Conservation (phyloP, 2,888 invertebrate genomes). For the Spilarctia lutea region DNA sequence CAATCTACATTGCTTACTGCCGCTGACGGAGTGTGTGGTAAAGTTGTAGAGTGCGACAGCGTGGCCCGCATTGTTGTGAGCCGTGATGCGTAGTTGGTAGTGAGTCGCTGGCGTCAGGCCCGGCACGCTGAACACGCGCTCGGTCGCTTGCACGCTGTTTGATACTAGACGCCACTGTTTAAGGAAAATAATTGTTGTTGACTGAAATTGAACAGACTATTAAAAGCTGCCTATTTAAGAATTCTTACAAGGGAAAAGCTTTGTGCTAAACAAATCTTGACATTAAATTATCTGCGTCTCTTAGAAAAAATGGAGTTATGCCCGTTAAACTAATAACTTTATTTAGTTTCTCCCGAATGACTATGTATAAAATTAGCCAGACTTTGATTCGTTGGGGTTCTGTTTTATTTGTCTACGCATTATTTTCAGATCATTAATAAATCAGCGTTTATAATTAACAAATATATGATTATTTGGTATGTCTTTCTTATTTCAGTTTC, state of each 20-base stretch:
- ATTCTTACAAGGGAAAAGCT: no score
- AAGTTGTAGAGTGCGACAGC: slow-evolving; percentile 94
- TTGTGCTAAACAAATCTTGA: background rate
- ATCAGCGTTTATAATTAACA: background rate
- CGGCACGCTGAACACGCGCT: slow-evolving; percentile 92
- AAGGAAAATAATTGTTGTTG: background rate
- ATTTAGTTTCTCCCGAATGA: no score
- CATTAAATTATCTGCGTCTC: background rate
- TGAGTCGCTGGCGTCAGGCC: slow-evolving; percentile 92
- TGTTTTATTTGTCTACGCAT: background rate
- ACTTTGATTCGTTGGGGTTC: no score
- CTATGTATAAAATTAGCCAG: no score
- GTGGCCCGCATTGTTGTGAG: slow-evolving; percentile 95
- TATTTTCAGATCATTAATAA: background rate
- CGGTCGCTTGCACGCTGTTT: slow-evolving; percentile 93
- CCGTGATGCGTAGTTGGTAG: slow-evolving; percentile 91
- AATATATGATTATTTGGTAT: background rate
- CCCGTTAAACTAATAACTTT: no score
- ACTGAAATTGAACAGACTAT: background rate
- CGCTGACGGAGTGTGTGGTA: slow-evolving; percentile 92
- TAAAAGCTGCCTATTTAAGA: no score
- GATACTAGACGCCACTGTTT: slow-evolving; percentile 92
- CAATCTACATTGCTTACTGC: slow-evolving; percentile 85
- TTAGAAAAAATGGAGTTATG: background rate
- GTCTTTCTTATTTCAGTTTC: background rate